Evolutionary conservation across 2,797 vertebrate species (phyloP), one percentile per base, ranked within the genome.

Genomic region (Labeo calbasu): DNA sequence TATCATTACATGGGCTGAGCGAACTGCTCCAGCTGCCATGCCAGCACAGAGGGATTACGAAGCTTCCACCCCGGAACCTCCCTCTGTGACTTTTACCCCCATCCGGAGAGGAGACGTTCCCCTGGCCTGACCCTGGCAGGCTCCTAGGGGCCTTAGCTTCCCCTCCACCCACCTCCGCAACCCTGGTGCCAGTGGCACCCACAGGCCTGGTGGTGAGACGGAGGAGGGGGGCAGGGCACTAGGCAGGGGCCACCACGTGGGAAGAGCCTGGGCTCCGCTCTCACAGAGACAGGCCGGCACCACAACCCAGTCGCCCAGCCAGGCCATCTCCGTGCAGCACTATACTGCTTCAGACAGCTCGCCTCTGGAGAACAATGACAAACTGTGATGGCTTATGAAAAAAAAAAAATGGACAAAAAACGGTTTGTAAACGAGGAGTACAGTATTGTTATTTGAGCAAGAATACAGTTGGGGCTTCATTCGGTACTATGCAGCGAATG

Each of bases 1-100:
- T 98, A 98, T 97, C 96, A 97, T 98, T 98, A 97, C 95, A 95
- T 95, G 93, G 94, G 93, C 94, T 93, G 96, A 94, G 93, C 94
- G 92, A 92, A 95, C 94, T 92, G 94, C 93, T 95, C 95, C 93
- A 93, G 94, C 96, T 96, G 96, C 96, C 94, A 90, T 92, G 92
- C 94, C 93, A 92, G 95, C 93, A 93, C 91, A 93, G 91, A 90
- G 94, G 94, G 92, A 94, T 94, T 94, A 94, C 89, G 92, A 94
- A 95, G 91, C 89, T 91, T 91, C 83, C 85, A 81, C 91, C 94
- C 83, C 17, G 2, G 25, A 89, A 88, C 85, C 92, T 93, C 90
- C 88, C 90, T 91, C 25, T 50, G 46, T 87, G 83, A 79, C 83
- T 72, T 84, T 86, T 86, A 89, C 77, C 83, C 86, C 90, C 94